These are phyloP conservation scores for Drosophila algonquin DNA, from an alignment of 2,888 invertebrate species.

Conservation along the genomic window DNA sequence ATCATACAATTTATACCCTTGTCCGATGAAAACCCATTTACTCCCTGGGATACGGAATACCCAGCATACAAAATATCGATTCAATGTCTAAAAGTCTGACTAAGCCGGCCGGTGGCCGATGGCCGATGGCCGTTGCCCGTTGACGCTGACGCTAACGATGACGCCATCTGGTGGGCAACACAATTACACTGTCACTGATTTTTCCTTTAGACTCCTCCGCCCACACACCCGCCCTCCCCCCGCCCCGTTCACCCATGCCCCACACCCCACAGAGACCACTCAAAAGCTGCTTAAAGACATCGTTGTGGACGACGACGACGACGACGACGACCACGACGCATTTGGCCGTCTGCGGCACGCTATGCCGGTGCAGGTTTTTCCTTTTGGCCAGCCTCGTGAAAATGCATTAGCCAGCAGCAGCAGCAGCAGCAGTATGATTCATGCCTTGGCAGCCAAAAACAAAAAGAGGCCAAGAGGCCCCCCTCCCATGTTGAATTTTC, in stretches of 20 bases:
- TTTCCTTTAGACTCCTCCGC: constrained; percentile 28
- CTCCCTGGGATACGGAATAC: background rate
- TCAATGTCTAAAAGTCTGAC: constrained; percentile 38
- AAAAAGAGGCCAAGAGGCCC: background rate
- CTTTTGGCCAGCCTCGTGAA: constrained; percentile 48
- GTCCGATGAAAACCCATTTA: background rate
- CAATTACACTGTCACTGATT: constrained; percentile 61
- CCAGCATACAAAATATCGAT: constrained; percentile 37
- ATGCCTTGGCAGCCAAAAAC: constrained; percentile 9
- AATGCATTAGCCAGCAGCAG: constrained; percentile 61
- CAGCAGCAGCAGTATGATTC: constrained; percentile 31
- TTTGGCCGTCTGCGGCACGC: constrained; percentile 55
- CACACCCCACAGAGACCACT: constrained; percentile 2
- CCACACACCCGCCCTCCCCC: background rate
- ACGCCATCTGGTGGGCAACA: constrained; percentile 63
- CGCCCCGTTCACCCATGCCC: background rate
- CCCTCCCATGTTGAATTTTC: constrained; percentile 9
- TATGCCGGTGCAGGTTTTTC: constrained; percentile 59
- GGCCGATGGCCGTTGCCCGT: constrained; percentile 17
- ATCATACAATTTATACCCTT: no score
- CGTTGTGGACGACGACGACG: constrained; percentile 40
- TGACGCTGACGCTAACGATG: constrained; percentile 55
- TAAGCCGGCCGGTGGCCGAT: constrained; percentile 42
- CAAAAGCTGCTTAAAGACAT: constrained; percentile 39
- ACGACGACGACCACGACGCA: constrained; percentile 62